Conservation (phyloP, 2,113 vertebrate species). For the Bungarus multicinctus region DNA sequence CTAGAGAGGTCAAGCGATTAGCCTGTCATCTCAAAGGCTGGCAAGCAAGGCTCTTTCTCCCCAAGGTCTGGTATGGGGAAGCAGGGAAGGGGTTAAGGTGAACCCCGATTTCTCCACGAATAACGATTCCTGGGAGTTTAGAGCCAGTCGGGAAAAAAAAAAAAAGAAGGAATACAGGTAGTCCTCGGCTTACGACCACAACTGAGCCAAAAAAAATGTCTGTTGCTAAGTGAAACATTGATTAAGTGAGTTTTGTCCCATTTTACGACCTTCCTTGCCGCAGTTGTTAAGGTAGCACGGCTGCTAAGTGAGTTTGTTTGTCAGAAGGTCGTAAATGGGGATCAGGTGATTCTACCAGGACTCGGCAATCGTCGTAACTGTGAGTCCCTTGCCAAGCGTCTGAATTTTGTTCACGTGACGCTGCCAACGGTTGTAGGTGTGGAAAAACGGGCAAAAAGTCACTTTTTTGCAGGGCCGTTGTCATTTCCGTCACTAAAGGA, state of each 20-base stretch:
- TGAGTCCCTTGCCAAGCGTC: background rate
- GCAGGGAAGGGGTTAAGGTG: background rate
- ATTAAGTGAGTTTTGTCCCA: background rate
- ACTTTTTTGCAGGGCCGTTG: background rate
- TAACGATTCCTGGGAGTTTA: slow-evolving; percentile 16
- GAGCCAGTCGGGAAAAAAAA: slow-evolving; percentile 3
- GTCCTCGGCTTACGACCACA: background rate
- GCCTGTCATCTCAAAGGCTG: background rate
- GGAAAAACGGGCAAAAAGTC: no score
- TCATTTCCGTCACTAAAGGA: background rate
- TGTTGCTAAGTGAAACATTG: background rate
- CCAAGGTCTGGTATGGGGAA: background rate
- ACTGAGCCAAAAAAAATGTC: background rate
- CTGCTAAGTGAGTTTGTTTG: background rate
- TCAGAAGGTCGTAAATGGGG: background rate
- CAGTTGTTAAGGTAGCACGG: background rate
- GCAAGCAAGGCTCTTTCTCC: background rate
- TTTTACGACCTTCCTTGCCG: background rate
- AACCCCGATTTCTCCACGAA: background rate
- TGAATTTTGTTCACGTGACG: background rate
- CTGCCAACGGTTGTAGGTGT: background rate
- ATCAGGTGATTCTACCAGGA: background rate
- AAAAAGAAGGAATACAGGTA: background rate
- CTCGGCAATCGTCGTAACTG: background rate
- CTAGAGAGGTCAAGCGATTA: background rate